Percentiles rank a stretch among this genome's conserved stretches.
Conservation (phyloP, 2,888 invertebrate species). For the Oconnorella tubifera region DNA sequence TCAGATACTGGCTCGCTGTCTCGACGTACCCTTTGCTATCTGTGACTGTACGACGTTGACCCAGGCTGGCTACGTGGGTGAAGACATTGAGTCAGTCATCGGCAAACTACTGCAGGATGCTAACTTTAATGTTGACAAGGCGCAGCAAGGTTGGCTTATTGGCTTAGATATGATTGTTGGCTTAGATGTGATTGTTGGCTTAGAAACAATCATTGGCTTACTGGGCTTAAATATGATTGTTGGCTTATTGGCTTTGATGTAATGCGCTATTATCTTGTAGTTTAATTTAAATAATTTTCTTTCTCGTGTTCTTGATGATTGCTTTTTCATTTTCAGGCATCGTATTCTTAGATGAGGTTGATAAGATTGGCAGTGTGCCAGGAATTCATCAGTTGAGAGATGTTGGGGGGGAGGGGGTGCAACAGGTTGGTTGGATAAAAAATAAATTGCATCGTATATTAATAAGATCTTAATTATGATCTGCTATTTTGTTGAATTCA, state of each 20-base stretch:
- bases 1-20: conserved; percentile 92
- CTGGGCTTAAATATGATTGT: too few relatives aligned
- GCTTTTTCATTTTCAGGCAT: conserved; percentile 73
- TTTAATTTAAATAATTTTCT: too few relatives aligned
- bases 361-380: conserved; percentile 96
- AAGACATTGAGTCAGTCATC: conserved; percentile 98
- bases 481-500: too few relatives aligned
- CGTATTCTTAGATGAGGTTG: conserved; percentile 97
- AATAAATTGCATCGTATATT: too few relatives aligned
- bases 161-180: not conserved
- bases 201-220: too few relatives aligned
- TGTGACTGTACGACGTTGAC: conserved; percentile 76
- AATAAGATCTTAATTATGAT: too few relatives aligned
- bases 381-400: conserved; percentile 89
- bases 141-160: conserved; percentile 73
- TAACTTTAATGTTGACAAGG: conserved; percentile 92
- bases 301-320: too few relatives aligned
- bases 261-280: too few relatives aligned
- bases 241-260: too few relatives aligned
- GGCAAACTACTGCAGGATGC: conserved; percentile 91
- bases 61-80: conserved; percentile 83
- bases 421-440: conserved; percentile 58
- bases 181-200: not conserved
- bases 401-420: conserved; percentile 98
- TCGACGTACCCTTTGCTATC: conserved; percentile 98